Conservation (phyloP, 2,888 invertebrate genomes). For the Pediacus dermestoides region DNA sequence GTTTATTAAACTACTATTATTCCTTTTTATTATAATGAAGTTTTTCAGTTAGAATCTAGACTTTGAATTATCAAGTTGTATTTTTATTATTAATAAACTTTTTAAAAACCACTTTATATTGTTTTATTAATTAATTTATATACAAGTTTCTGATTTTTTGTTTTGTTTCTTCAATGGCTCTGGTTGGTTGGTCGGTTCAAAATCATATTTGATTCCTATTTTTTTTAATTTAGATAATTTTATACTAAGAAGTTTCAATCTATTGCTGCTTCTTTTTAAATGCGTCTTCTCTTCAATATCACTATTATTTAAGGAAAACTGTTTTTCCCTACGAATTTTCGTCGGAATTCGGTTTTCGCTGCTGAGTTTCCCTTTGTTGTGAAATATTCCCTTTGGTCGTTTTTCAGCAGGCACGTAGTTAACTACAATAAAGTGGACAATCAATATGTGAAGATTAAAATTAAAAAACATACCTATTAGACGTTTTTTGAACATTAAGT, state of each 20-base stretch:
- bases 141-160: too few relatives aligned
- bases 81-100: too few relatives aligned
- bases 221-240: slow-evolving; percentile 51
- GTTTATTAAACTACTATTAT: too few relatives aligned
- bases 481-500: slow-evolving; percentile 89
- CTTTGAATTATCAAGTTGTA: too few relatives aligned
- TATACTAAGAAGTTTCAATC: slow-evolving; percentile 49
- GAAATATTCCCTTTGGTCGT: slow-evolving; percentile 55
- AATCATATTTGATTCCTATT: slow-evolving; percentile 55
- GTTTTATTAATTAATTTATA: too few relatives aligned
- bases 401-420: slow-evolving; percentile 66
- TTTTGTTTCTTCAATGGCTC: slow-evolving; percentile 23
- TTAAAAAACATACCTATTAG: slow-evolving; percentile 66
- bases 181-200: slow-evolving; percentile 54
- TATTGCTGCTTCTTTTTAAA: slow-evolving; percentile 46
- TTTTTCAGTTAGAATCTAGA: too few relatives aligned
- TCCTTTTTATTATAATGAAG: too few relatives aligned
- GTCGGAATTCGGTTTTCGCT: slow-evolving; percentile 52
- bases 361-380: slow-evolving; percentile 41
- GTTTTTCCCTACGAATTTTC: slow-evolving; percentile 47
- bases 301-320: slow-evolving; percentile 51
- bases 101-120: too few relatives aligned
- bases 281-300: slow-evolving; percentile 48
- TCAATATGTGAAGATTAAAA: neutral
- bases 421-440: slow-evolving; percentile 52